A percentile compares a stretch with the other conserved stretches of the same genome.
These are phyloP conservation scores for Trachelus tabidus DNA, from an alignment of 2,888 invertebrate species.

Conservation along the genomic window DNA sequence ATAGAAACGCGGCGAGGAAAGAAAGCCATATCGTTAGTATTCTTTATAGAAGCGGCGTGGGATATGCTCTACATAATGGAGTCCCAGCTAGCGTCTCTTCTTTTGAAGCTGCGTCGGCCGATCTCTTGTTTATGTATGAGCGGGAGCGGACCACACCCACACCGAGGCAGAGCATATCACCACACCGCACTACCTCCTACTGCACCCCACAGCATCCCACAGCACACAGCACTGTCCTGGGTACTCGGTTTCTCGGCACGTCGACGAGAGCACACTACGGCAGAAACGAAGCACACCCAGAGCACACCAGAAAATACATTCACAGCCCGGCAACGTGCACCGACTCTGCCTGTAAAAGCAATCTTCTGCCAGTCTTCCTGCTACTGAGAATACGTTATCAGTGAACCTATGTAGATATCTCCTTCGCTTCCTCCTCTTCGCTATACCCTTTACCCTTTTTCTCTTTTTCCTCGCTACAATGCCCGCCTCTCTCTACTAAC, in stretches of 20 bases:
- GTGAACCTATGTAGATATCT: constrained; percentile 24
- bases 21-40: constrained; percentile 60
- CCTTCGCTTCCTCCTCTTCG: constrained; percentile 6
- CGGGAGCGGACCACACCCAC: constrained; percentile 59
- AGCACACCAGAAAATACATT: constrained; percentile 37
- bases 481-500: neutral
- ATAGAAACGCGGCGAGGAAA: neutral
- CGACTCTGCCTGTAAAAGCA: constrained; percentile 52
- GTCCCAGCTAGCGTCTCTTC: constrained; percentile 61
- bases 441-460: constrained; percentile 7
- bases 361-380: constrained; percentile 55
- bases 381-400: constrained; percentile 59
- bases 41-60: constrained; percentile 63
- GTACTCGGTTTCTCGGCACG: constrained; percentile 38
- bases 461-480: constrained; percentile 7
- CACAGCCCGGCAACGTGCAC: constrained; percentile 40
- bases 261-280: constrained; percentile 19
- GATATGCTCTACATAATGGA: constrained; percentile 67
- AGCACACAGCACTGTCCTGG: constrained; percentile 29
- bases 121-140: constrained; percentile 67
- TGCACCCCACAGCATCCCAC: constrained; percentile 12
- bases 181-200: constrained; percentile 14
- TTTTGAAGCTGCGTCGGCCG: constrained; percentile 63
- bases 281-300: constrained; percentile 17
- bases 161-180: constrained; percentile 12